phyloP scores from a whole-genome alignment of 2,113 vertebrate genomes.

The Turdus rufiventris region DNA sequence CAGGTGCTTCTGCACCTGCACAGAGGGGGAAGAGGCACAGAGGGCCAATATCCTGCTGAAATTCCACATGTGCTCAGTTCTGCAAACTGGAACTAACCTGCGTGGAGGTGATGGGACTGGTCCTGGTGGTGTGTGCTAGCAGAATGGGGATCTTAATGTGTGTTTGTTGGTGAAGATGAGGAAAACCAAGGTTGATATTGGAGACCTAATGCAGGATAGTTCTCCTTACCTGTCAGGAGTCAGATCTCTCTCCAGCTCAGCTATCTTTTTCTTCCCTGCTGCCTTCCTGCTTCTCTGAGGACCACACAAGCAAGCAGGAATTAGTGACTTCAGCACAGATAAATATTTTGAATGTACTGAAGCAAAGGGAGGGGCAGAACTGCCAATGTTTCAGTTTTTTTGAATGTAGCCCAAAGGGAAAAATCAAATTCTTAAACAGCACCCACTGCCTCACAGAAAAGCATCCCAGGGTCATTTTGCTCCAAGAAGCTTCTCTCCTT shows the following conservation, averaged over 20 bases:
- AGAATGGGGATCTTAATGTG: not conserved
- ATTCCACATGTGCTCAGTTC: not conserved
- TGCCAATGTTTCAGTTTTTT: not conserved
- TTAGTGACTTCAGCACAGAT: not conserved
- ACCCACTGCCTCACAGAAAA: not conserved
- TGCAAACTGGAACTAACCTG: not conserved
- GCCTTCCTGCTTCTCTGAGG: slow-evolving; percentile 64
- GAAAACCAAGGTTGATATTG: rapidly evolving
- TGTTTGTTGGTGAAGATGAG: rapidly evolving
- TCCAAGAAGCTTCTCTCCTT: not conserved
- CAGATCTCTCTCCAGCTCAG: slow-evolving; percentile 73
- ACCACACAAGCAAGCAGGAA: not conserved
- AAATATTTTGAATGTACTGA: not conserved
- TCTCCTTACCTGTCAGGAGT: slow-evolving; percentile 78
- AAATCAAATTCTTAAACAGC: not conserved
- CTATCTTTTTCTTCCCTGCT: slow-evolving; percentile 46
- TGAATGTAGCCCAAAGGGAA: not conserved
- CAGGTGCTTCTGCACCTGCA: not conserved
- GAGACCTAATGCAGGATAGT: not conserved
- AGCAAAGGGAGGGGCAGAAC: not conserved
- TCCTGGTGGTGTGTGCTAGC: not conserved
- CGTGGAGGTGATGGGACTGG: not conserved
- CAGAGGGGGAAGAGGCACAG: not conserved
- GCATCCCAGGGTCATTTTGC: not conserved
- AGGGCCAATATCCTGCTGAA: not conserved